Evolutionary conservation across 2,888 invertebrate species (phyloP).

Genomic region (Cataglyphis altisquamis): DNA sequence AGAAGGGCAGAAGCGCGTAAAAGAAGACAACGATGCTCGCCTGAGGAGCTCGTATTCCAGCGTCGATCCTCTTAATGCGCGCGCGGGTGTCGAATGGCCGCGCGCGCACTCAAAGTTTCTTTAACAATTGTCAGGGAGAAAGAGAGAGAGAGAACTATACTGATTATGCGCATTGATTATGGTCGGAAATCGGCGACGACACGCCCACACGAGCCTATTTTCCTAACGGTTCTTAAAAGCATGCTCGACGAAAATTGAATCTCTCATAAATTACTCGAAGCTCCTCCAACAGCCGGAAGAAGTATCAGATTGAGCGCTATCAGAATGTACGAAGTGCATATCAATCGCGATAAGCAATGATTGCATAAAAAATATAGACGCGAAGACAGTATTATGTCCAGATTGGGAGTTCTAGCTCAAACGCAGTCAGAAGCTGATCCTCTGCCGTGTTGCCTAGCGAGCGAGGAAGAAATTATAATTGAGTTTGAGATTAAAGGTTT

Average conservation of each 20-base stretch:
- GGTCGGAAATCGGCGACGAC: constrained; percentile 43
- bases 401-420: constrained; percentile 65
- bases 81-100: constrained; percentile 77
- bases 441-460: constrained; percentile 64
- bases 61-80: constrained; percentile 53
- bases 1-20: constrained; percentile 45
- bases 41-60: constrained; percentile 31
- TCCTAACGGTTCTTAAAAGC: constrained; percentile 6
- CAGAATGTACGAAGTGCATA: constrained; percentile 34
- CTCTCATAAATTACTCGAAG: constrained; percentile 19
- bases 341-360: constrained; percentile 36
- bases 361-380: not conserved
- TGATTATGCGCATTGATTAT: constrained; percentile 80
- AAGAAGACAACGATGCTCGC: constrained; percentile 61
- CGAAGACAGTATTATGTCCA: constrained; percentile 76
- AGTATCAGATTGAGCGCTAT: constrained; percentile 22
- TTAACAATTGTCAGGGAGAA: constrained; percentile 19
- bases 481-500: constrained; percentile 83
- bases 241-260: not conserved
- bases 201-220: constrained; percentile 57
- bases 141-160: constrained; percentile 46
- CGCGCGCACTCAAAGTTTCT: constrained; percentile 52
- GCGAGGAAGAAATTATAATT: constrained; percentile 82
- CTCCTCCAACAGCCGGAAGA: not conserved
- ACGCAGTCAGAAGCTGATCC: constrained; percentile 32